A percentile compares a stretch with the other conserved stretches of the same genome.
phyloP scores from a whole-genome alignment of 2,113 vertebrate genomes.

The Falco punctatus region DNA sequence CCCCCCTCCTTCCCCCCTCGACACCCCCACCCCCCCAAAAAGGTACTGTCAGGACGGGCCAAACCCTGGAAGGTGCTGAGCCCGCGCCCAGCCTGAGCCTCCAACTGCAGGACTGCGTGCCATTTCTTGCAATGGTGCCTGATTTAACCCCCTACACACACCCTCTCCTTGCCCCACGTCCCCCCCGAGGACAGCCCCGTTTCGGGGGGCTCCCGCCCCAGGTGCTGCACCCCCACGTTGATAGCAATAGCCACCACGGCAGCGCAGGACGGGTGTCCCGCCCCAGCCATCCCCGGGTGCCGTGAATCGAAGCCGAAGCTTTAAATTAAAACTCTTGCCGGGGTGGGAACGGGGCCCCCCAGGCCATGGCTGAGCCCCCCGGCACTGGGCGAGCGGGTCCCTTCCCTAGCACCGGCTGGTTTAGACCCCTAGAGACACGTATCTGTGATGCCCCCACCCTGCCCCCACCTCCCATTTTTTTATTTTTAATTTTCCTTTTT shows the following conservation, averaged over 20 bases:
- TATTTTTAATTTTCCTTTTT: constrained; percentile 58
- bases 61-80: neutral
- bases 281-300: neutral
- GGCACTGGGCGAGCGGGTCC: neutral
- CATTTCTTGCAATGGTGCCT: neutral
- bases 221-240: neutral
- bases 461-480: neutral
- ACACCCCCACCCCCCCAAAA: neutral
- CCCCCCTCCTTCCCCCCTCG: neutral
- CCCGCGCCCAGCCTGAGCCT: neutral
- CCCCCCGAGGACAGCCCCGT: neutral
- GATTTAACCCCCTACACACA: neutral
- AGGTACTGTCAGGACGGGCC: neutral
- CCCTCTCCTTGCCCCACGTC: neutral
- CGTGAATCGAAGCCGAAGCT: neutral
- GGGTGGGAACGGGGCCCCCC: neutral
- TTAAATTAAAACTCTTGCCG: neutral
- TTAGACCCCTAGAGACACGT: constrained; percentile 63
- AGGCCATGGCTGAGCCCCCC: neutral
- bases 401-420: constrained; percentile 63
- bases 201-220: neutral
- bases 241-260: constrained; percentile 10
- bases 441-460: constrained; percentile 56
- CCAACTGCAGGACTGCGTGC: neutral
- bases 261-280: neutral